Conservation (phyloP, 2,888 invertebrate species). For the Sphaeridia pumilis region DNA sequence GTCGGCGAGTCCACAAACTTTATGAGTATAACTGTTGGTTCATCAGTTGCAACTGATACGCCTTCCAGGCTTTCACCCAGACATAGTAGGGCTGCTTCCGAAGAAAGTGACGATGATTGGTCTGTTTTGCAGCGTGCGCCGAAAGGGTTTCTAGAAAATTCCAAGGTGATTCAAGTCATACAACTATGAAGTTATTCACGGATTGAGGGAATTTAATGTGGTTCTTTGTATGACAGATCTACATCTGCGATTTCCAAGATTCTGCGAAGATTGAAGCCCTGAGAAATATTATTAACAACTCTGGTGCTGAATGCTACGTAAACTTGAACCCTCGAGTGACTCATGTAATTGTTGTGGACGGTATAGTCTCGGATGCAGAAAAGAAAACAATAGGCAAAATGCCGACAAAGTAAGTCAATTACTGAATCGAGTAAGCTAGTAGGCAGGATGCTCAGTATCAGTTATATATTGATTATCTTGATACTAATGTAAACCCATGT, state of each 20-base stretch:
- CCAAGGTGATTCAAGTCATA: constrained; percentile 59
- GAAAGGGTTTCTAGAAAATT: constrained; percentile 69
- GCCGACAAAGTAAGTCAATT: constrained; percentile 19
- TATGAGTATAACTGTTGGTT: too few species aligned
- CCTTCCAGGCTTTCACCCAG: too few species aligned
- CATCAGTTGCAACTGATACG: too few species aligned
- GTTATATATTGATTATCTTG: too few species aligned
- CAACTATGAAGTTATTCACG: too few species aligned
- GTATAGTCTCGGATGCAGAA: constrained; percentile 43
- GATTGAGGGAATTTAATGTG: too few species aligned
- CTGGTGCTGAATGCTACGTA: constrained; percentile 53
- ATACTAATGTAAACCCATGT: too few species aligned
- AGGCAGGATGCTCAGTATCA: too few species aligned
- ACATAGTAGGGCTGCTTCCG: too few species aligned
- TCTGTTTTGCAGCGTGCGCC: background rate
- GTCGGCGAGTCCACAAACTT: too few species aligned
- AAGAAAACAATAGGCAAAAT: constrained; percentile 39
- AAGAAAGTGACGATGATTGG: too few species aligned
- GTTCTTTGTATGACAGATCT: constrained; percentile 52
- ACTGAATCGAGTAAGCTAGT: too few species aligned
- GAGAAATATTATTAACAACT: constrained; percentile 56
- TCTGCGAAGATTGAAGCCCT: constrained; percentile 56
- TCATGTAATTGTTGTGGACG: constrained; percentile 63
- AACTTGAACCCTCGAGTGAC: constrained; percentile 59
- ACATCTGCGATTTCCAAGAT: constrained; percentile 44